A percentile compares a stretch with the other conserved stretches of the same genome.
Evolutionary conservation across 2,113 vertebrate species (phyloP).

Genomic region (Falco punctatus): DNA sequence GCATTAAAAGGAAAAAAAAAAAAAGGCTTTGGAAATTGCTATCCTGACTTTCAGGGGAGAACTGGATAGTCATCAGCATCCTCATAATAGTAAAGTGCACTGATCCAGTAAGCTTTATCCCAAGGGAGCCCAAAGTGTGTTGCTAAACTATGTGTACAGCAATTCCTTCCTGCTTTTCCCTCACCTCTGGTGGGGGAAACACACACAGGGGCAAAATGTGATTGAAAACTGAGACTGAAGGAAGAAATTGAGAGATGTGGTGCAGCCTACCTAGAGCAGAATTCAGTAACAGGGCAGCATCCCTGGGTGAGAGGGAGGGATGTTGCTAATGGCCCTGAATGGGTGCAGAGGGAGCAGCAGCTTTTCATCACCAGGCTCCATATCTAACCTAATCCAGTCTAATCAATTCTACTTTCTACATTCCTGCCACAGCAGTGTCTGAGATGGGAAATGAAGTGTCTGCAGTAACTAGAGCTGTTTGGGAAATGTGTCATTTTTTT

Average conservation of each 20-base stretch:
- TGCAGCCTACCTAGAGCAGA: background rate
- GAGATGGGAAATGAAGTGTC: background rate
- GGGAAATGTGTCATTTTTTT: background rate
- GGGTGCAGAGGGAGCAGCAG: background rate
- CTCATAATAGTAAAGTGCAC: background rate
- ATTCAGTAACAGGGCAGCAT: background rate
- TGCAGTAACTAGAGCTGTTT: conserved; percentile 13
- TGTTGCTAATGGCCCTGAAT: background rate
- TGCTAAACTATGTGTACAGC: background rate
- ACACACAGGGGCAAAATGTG: background rate
- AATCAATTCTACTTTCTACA: conserved; percentile 9
- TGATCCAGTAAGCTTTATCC: background rate
- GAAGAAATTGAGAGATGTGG: background rate
- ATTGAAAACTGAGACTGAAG: background rate
- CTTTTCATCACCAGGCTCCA: background rate
- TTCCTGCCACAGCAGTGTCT: background rate
- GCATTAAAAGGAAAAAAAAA: background rate
- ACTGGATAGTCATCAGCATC: background rate
- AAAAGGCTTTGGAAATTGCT: background rate
- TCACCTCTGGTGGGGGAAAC: background rate
- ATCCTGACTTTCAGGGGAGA: background rate
- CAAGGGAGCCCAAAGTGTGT: background rate
- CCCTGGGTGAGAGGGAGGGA: background rate
- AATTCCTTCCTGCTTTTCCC: background rate
- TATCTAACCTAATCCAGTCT: background rate